Evolutionary conservation across 64 coral and sea anemone species (phyloP).

Genomic region (Hydrozoanthus tunicans): DNA sequence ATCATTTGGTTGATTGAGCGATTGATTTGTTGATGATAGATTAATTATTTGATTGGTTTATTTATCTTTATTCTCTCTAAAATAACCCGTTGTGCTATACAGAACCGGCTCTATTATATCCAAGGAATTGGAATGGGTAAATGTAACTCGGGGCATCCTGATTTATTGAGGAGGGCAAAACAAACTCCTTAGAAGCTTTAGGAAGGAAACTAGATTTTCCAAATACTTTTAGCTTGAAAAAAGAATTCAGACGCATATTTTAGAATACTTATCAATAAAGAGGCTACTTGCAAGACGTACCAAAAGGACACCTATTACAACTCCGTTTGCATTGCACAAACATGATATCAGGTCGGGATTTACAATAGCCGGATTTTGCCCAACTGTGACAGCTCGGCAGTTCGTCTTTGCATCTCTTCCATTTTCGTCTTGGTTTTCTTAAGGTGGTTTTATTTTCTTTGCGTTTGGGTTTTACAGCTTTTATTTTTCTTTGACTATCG

Average conservation of each 20-base stretch:
- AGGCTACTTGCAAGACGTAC: neutral
- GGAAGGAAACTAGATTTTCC: too few relatives aligned
- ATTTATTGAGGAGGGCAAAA: too few relatives aligned
- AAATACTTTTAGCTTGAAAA: neutral
- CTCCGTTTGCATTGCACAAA: slow-evolving; percentile 25
- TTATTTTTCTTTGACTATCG: neutral
- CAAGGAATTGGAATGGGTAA: too few relatives aligned
- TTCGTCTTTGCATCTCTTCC: slow-evolving; percentile 24
- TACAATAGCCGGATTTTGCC: slow-evolving; percentile 11
- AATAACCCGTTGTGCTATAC: too few relatives aligned
- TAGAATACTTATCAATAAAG: too few relatives aligned
- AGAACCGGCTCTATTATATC: too few relatives aligned
- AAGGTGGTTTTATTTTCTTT: neutral
- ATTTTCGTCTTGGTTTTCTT: slow-evolving; percentile 7
- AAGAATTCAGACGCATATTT: neutral
- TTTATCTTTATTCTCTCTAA: too few relatives aligned
- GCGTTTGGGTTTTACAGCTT: neutral
- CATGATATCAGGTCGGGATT: slow-evolving; percentile 30
- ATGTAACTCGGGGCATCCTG: too few relatives aligned
- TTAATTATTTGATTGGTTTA: too few relatives aligned
- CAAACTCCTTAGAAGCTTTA: too few relatives aligned
- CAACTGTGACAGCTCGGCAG: neutral
- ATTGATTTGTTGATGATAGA: too few relatives aligned
- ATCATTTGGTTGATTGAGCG: too few relatives aligned
- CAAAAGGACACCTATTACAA: slow-evolving; percentile 32